A percentile compares a stretch with the other conserved stretches of the same genome.
Conservation (phyloP, 2,797 vertebrate genomes). For the Sternotherus odoratus region DNA sequence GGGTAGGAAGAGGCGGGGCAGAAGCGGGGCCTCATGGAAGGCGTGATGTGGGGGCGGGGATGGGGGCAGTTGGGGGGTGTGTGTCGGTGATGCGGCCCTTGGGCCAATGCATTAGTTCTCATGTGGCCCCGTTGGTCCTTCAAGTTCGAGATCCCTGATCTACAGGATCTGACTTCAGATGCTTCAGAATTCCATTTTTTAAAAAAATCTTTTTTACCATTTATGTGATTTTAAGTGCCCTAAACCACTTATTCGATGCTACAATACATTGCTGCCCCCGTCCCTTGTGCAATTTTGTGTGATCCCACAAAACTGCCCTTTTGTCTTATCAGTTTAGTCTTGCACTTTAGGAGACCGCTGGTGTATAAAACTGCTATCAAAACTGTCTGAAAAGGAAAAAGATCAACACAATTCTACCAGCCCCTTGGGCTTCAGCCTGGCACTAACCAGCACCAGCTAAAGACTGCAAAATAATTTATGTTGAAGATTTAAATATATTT, state of each 20-base stretch:
- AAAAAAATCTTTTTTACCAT: neutral
- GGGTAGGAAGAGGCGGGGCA: no score
- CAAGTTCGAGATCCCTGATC: neutral
- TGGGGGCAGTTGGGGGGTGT: no score
- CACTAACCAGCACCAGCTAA: neutral
- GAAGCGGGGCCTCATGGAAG: no score
- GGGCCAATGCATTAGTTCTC: no score
- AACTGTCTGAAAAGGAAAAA: slow-evolving; percentile 9
- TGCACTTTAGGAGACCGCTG: neutral
- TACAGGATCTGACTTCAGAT: neutral
- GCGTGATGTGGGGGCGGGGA: no score
- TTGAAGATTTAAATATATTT: slow-evolving; percentile 28
- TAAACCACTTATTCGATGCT: neutral
- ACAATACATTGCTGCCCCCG: neutral
- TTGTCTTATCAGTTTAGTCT: slow-evolving; percentile 10
- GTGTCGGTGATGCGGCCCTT: no score
- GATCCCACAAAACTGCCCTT: slow-evolving; percentile 29
- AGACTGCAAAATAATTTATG: neutral
- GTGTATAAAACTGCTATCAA: neutral
- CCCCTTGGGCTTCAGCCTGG: neutral
- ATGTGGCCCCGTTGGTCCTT: no score
- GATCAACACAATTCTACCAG: slow-evolving; percentile 34
- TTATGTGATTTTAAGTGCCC: neutral
- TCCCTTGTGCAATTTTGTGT: neutral
- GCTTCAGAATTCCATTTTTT: neutral